Conservation (phyloP, 2,113 vertebrate species). For the Glaucomys volans region DNA sequence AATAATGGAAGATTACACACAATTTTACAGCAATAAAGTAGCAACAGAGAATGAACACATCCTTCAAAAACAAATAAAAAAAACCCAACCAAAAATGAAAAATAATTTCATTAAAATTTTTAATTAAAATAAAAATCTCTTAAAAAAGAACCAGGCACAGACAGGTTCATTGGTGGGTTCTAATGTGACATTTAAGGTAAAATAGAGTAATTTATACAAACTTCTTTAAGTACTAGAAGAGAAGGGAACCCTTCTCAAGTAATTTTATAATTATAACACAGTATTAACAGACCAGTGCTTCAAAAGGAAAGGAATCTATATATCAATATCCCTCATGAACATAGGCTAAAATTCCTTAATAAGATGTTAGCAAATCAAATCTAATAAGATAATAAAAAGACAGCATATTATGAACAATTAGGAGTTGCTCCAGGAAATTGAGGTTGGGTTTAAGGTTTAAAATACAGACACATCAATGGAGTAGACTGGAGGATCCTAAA, state of each 20-base stretch:
- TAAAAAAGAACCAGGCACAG: not conserved
- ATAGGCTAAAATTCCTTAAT: not conserved
- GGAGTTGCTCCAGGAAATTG: not conserved
- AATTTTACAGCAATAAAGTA: not conserved
- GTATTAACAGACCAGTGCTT: not conserved
- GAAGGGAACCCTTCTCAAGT: not conserved
- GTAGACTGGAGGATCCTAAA: not conserved
- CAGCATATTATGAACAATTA: not conserved
- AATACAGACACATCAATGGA: not conserved
- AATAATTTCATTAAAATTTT: not conserved
- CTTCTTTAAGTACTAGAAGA: not conserved
- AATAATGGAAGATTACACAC: not conserved
- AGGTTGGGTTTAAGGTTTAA: not conserved
- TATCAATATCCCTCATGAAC: not conserved
- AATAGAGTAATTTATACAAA: not conserved
- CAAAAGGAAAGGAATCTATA: not conserved
- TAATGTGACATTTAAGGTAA: not conserved
- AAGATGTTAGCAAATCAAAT: not conserved
- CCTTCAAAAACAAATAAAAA: not conserved
- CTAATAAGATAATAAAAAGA: not conserved
- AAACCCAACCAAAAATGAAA: not conserved
- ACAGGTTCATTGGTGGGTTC: not conserved
- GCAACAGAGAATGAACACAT: not conserved
- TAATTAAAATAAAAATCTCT: not conserved
- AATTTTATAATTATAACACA: not conserved